Base-by-base conservation (phyloP, 92 coral and sea anemone species). In the Phenganax stokvisi region DNA sequence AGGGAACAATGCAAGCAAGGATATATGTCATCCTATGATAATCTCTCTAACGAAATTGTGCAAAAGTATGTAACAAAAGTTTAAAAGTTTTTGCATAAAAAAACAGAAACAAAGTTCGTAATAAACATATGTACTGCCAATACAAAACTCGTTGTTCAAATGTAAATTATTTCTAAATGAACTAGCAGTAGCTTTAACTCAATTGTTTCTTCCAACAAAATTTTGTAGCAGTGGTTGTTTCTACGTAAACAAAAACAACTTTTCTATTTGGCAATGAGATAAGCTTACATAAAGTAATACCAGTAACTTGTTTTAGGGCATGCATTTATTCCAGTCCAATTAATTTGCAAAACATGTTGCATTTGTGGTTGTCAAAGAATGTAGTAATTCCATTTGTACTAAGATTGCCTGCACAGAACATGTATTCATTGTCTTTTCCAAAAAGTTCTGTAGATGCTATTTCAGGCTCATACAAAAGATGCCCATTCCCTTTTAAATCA, bases 371-470 rank as follows among this genome's bases (percentile, higher is more conserved):
- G 6, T 61, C 67, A 3, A 61, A 61, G 25, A 61, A 61, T 13
- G 66, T 60, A 16, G 66, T 60, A 3, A 13, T 61, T 61, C 27
- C 67, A 61, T 61, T 61, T 4, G 67, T 13, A 17, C 67, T 61
- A 13, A 61, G 67, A 13, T 61, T 61, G 66, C 67, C 67, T 3
- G 67, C 67, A 61, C 67, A 61, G 67, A 61, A 61, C 67, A 61
- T 61, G 25, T 61, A 61, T 13, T 61, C 25, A 13, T 61, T 61
- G 67, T 61, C 25, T 0, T 61, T 13, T 3, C 67, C 67, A 61
- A 61, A 1, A 61, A 61, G 67, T 61, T 37, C 47, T 1, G 47
- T 37, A 4, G 67, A 17, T 0, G 12, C 67, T 61, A 61, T 61
- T 61, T 61, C 67, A 61, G 67, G 67, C 27, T 61, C 67, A 61